Base-by-base conservation (phyloP, 2,888 invertebrate species). In the Platycheirus rosarum region DNA sequence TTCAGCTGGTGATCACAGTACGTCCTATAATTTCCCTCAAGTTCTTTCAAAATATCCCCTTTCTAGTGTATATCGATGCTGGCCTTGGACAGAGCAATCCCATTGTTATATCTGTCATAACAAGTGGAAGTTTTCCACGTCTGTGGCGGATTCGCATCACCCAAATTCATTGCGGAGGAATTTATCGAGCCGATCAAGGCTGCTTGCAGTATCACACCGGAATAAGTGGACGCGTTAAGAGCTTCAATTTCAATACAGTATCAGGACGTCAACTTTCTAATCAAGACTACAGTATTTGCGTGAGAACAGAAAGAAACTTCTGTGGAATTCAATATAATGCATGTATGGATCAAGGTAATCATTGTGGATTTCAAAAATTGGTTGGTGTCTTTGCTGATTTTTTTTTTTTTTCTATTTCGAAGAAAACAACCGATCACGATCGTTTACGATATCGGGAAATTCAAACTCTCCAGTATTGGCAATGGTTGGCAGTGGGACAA, bases 201-300 rank as follows among this genome's bases (percentile, higher is more conserved):
- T 91, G 91, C 35, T 74, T 90, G 35, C 91, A 91, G 85, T 90
- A 89, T 69, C 87, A 86, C 49, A 90, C 89, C 0, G 96, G 96
- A 0, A 95, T 96, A 0, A 94, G 95, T 13, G 97, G 97, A 0
- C 94, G 95, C 73, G 92, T 97, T 11, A 93, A 93, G 42, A 96
- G 96, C 2, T 97, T 95, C 90, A 97, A 97, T 91, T 97, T 95
- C 88, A 95, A 97, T 85, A 93, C 95, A 0, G 91, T 91, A 0
- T 92, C 92, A 0, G 97, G 97, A 0, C 91, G 95, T 1, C 96
- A 97, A 87, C 92, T 97, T 14, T 96, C 96, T 69, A 97, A 96
- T 89, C 96, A 97, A 88, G 97, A 97, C 89, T 97, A 97, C 88
- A 95, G 96, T 84, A 94, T 96, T 84, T 97, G 97, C 88, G 92